phyloP scores from a whole-genome alignment of 92 coral and sea anemone genomes.

The Heliopora coerulea region DNA sequence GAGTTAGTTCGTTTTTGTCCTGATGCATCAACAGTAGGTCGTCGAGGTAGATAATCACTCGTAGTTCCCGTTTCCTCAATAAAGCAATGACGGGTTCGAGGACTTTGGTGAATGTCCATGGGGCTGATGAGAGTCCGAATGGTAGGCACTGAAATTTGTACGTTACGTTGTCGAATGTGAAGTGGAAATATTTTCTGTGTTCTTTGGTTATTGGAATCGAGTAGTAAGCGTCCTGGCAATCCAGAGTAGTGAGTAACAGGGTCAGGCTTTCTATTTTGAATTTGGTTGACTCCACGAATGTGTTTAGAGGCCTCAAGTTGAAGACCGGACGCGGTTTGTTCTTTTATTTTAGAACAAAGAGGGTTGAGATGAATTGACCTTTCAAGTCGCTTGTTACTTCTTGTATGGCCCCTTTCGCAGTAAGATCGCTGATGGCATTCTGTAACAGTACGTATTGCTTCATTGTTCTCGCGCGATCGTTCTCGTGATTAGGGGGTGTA shows the following conservation, averaged over 20 bases:
- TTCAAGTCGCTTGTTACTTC: constrained; percentile 1
- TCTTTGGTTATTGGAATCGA: constrained; percentile 9
- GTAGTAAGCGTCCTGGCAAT: constrained; percentile 2
- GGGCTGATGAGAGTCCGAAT: constrained; percentile 23
- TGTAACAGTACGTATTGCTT: constrained; percentile 33
- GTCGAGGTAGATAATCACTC: constrained; percentile 52
- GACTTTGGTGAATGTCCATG: constrained; percentile 36
- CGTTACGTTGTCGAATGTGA: constrained; percentile 27
- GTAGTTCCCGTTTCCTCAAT: constrained; percentile 40
- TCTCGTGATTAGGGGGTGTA: constrained; percentile 5
- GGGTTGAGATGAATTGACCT: constrained; percentile 41
- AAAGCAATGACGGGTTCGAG: constrained; percentile 40
- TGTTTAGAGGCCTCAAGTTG: constrained; percentile 36
- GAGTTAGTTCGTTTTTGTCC: constrained; percentile 19
- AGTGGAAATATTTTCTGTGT: constrained; percentile 1
- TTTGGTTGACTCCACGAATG: constrained; percentile 44
- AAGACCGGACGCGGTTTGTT: constrained; percentile 24
- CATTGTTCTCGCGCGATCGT: constrained; percentile 3
- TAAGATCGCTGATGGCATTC: constrained; percentile 39
- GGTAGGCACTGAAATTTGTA: constrained; percentile 55
- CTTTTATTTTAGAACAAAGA: constrained; percentile 4
- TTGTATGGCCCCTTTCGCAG: constrained; percentile 33
- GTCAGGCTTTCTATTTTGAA: constrained; percentile 41
- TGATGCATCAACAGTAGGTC: constrained; percentile 51
- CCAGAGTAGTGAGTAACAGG: constrained; percentile 17